phyloP scores from a whole-genome alignment of 2,888 invertebrate genomes.

The Diaprepes abbreviatus region DNA sequence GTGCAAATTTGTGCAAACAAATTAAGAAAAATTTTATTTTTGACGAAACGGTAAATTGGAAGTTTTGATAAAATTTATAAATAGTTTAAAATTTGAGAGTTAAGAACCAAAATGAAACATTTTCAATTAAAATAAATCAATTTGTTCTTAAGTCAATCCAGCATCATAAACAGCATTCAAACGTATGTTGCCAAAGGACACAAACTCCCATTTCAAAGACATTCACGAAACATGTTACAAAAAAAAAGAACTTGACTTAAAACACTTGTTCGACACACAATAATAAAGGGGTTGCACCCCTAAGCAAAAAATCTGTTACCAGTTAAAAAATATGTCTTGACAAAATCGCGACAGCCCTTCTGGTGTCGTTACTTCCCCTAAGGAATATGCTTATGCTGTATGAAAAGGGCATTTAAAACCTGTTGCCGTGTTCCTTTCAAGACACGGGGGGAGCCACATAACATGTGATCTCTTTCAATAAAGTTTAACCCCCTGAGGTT shows the following conservation, averaged over 20 bases:
- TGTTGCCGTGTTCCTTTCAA: slow-evolving; percentile 41
- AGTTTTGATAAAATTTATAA: no score
- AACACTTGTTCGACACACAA: slow-evolving; percentile 44
- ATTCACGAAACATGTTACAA: slow-evolving; percentile 27
- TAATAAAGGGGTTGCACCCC: slow-evolving; percentile 47
- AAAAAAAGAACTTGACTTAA: slow-evolving; percentile 27
- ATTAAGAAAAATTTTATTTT: no score
- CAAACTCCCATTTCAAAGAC: background rate
- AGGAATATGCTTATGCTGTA: slow-evolving; percentile 43
- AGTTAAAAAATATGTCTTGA: slow-evolving; percentile 52
- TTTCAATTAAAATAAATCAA: no score
- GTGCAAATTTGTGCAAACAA: no score
- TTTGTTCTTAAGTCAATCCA: no score
- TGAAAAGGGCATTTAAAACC: slow-evolving; percentile 51
- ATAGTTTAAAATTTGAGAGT: no score
- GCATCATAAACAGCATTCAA: no score
- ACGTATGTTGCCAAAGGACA: background rate
- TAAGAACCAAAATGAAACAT: no score
- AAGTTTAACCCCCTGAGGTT: slow-evolving; percentile 29
- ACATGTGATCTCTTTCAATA: slow-evolving; percentile 37
- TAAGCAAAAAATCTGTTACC: slow-evolving; percentile 45
- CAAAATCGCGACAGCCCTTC: slow-evolving; percentile 48
- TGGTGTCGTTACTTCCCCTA: slow-evolving; percentile 40
- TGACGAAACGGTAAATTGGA: no score
- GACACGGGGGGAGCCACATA: slow-evolving; percentile 13